These are phyloP conservation scores for Oreochromis niloticus DNA, from an alignment of 2,113 vertebrate species.

Conservation along the genomic window DNA sequence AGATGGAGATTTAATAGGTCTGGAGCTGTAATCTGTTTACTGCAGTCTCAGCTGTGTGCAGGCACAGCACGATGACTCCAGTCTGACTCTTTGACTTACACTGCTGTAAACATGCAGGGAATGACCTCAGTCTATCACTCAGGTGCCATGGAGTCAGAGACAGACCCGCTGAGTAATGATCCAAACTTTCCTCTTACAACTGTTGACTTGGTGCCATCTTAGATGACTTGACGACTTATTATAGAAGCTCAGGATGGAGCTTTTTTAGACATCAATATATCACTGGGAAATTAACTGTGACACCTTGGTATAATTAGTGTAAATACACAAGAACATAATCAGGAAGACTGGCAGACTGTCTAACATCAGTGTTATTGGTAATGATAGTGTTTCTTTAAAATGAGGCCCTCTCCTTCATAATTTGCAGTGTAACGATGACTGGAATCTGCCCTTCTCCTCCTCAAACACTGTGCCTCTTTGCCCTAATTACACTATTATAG, in stretches of 20 bases:
- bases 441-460: not conserved
- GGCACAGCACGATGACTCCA: slow-evolving; percentile 36
- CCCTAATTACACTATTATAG: slow-evolving; percentile 2
- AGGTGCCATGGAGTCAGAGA: slow-evolving; percentile 46
- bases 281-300: not conserved
- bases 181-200: slow-evolving; percentile 20
- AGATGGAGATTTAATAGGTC: slow-evolving; percentile 61
- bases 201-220: not conserved
- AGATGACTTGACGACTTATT: not conserved
- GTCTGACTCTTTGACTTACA: slow-evolving; percentile 46
- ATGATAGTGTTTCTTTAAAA: not conserved
- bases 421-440: not conserved
- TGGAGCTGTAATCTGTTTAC: slow-evolving; percentile 49
- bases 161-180: slow-evolving; percentile 30
- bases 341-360: not conserved
- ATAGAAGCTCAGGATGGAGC: not conserved
- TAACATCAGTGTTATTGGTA: not conserved
- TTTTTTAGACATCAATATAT: not conserved
- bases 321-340: not conserved
- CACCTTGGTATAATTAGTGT: not conserved
- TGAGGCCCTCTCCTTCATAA: not conserved
- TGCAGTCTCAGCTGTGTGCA: slow-evolving; percentile 50
- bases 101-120: slow-evolving; percentile 24
- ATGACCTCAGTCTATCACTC: slow-evolving; percentile 47
- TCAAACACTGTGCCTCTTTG: not conserved